Conservation (phyloP, 37 sponge, comb jelly and placozoan species). For the Hormiphora californensis region DNA sequence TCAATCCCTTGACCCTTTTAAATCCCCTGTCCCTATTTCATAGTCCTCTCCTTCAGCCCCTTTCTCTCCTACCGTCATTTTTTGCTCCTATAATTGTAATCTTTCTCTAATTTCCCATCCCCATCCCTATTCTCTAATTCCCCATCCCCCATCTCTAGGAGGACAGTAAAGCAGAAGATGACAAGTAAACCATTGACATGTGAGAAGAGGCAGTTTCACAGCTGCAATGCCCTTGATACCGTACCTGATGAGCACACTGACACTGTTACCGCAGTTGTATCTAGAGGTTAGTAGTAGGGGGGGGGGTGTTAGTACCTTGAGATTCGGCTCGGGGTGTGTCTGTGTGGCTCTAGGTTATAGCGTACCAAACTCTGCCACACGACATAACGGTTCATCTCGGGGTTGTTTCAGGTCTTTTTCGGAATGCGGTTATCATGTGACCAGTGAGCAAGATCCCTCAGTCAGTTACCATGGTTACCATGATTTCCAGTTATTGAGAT, state of each 20-base stretch:
- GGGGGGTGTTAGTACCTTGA: neutral
- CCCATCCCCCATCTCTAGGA: no score
- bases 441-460: no score
- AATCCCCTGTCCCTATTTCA: no score
- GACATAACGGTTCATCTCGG: neutral
- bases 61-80: no score
- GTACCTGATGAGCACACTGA: neutral
- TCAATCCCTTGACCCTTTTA: no score
- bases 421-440: no score
- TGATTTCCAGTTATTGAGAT: no score
- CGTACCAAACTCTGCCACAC: neutral
- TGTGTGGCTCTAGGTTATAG: neutral
- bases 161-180: neutral
- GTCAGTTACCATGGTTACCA: no score
- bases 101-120: no score
- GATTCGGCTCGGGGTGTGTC: neutral
- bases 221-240: neutral
- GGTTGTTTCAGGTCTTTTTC: neutral
- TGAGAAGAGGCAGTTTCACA: conserved; percentile 33
- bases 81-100: no score
- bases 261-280: conserved; percentile 25
- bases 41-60: no score
- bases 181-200: neutral
- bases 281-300: neutral
- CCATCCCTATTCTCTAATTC: no score